Evolutionary conservation across 2,888 invertebrate species (phyloP).

Genomic region (Alloscopus bannaensis): DNA sequence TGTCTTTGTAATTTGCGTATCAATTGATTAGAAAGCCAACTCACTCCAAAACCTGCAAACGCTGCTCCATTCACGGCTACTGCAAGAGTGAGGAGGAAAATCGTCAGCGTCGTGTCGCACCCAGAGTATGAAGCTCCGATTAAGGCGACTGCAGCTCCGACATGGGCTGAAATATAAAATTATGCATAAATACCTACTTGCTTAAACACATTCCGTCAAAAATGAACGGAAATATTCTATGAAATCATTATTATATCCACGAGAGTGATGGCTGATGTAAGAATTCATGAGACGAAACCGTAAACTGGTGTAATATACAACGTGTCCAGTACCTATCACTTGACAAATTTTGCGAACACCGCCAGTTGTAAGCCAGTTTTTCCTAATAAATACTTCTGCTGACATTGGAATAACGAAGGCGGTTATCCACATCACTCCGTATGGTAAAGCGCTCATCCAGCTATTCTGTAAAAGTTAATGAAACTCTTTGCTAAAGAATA

Average conservation of each 20-base stretch:
- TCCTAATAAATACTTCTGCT: constrained; percentile 90
- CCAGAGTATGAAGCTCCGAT: constrained; percentile 83
- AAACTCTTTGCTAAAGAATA: no score
- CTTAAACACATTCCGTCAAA: no score
- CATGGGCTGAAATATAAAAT: constrained; percentile 79
- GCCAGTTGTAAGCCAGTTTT: constrained; percentile 75
- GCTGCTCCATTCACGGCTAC: constrained; percentile 4
- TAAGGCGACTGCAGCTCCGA: constrained; percentile 83
- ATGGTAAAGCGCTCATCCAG: constrained; percentile 88
- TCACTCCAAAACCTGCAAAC: constrained; percentile 8
- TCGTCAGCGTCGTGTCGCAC: constrained; percentile 76
- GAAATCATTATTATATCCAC: no score
- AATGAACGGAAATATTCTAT: no score
- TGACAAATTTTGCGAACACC: constrained; percentile 68
- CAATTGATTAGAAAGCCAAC: constrained; percentile 12
- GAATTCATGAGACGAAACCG: no score
- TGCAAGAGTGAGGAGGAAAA: constrained; percentile 20
- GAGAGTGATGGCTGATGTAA: no score
- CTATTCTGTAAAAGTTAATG: constrained; percentile 82
- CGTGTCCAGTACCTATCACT: constrained; percentile 65
- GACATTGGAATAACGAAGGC: constrained; percentile 89
- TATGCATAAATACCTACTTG: neutral
- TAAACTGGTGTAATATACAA: no score
- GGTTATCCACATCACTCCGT: constrained; percentile 93
- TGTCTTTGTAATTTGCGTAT: no score